These are phyloP conservation scores for Drosophila cognata DNA, from an alignment of 2,888 invertebrate species.

Conservation along the genomic window DNA sequence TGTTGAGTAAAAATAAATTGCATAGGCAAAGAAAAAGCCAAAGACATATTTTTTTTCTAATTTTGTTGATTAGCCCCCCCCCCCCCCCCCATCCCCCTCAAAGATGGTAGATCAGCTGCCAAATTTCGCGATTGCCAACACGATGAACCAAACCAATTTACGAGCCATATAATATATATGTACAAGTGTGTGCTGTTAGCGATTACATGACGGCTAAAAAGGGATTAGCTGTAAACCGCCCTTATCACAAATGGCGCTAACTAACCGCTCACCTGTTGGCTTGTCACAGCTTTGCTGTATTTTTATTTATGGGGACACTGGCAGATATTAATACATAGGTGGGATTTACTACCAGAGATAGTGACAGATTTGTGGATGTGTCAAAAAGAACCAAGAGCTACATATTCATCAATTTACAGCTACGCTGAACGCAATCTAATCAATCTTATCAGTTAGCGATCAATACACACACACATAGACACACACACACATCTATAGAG, in stretches of 20 bases:
- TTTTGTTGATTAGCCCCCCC: conserved; percentile 17
- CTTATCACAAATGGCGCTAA: conserved; percentile 27
- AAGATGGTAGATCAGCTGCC: conserved; percentile 48
- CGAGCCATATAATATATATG: conserved; percentile 11
- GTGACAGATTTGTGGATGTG: conserved; percentile 18
- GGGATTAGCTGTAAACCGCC: conserved; percentile 4
- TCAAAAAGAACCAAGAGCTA: conserved; percentile 5
- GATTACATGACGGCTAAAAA: conserved; percentile 30
- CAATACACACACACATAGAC: conserved; percentile 4
- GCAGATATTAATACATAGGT: conserved; percentile 5
- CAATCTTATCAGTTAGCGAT: conserved; percentile 48
- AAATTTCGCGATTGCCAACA: conserved; percentile 64
- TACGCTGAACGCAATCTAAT: conserved; percentile 54
- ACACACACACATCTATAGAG: not conserved
- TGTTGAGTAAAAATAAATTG: conserved; percentile 53
- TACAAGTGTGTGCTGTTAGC: not conserved
- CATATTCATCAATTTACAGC: conserved; percentile 5
- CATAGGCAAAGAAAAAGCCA: conserved; percentile 16
- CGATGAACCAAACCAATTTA: conserved; percentile 13
- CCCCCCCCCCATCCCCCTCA: conserved; percentile 3
- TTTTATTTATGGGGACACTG: not conserved
- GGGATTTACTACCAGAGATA: not conserved
- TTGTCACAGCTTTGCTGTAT: not conserved
- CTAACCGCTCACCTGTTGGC: not conserved
- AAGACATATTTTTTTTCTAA: conserved; percentile 14